Percentiles rank a stretch among this genome's conserved stretches.
Conservation (phyloP, 2,888 invertebrate species). For the Scaptomyza reducta region DNA sequence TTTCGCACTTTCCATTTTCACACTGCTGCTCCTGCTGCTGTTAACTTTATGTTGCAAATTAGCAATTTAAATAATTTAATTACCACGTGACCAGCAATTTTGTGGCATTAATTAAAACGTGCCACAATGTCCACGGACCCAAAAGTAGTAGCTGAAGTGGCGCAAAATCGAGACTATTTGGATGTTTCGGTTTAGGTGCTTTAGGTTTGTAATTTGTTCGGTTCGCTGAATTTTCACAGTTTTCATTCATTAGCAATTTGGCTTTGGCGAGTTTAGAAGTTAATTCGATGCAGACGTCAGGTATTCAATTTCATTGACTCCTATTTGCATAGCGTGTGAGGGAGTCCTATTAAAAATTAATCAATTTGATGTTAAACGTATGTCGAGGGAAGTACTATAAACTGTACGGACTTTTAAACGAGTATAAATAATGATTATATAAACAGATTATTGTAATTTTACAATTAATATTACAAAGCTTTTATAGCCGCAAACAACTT, state of each 20-base stretch:
- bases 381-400: neutral
- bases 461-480: too few relatives aligned
- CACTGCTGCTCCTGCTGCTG: slow-evolving; percentile 18
- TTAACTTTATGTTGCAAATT: slow-evolving; percentile 53
- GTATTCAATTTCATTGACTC: slow-evolving; percentile 23
- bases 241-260: slow-evolving; percentile 60
- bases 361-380: slow-evolving; percentile 8
- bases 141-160: neutral
- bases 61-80: slow-evolving; percentile 78
- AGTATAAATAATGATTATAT: neutral
- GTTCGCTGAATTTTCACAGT: slow-evolving; percentile 34
- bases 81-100: slow-evolving; percentile 72
- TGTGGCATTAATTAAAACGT: slow-evolving; percentile 74
- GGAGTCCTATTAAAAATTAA: neutral
- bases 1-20: slow-evolving; percentile 66
- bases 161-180: neutral
- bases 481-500: neutral
- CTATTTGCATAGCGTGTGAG: slow-evolving; percentile 25
- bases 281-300: slow-evolving; percentile 22
- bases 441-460: too few relatives aligned
- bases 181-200: neutral
- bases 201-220: slow-evolving; percentile 7
- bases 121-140: slow-evolving; percentile 68
- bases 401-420: too few relatives aligned
- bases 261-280: slow-evolving; percentile 14